These are phyloP conservation scores for Muscina levida DNA, from an alignment of 2,888 invertebrate genomes.

Conservation along the genomic window DNA sequence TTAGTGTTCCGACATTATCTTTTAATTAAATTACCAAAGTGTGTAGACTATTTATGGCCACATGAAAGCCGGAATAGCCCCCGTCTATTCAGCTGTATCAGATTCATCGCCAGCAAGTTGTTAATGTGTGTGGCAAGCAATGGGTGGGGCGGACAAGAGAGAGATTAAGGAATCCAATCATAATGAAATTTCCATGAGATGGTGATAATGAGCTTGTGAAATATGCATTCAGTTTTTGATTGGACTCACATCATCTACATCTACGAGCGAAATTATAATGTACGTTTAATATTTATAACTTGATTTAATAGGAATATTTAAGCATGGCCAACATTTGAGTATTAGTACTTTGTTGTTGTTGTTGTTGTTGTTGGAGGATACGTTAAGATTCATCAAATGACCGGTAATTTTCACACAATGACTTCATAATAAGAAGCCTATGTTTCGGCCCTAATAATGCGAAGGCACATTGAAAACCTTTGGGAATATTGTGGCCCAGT, in stretches of 20 bases:
- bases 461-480: not conserved
- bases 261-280: not conserved
- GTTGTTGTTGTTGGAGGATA: too few species aligned
- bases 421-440: not conserved
- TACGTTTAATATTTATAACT: conserved; percentile 32
- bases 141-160: not conserved
- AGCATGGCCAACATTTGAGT: not conserved
- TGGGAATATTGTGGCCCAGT: not conserved
- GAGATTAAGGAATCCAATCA: not conserved
- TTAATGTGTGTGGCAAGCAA: too few species aligned
- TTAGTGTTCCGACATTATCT: conserved; percentile 54
- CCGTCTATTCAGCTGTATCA: too few species aligned
- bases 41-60: not conserved
- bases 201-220: conserved; percentile 1
- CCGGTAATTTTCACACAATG: not conserved
- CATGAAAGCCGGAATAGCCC: too few species aligned
- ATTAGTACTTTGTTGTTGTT: too few species aligned
- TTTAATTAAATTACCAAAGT: conserved; percentile 61
- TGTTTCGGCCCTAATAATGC: not conserved
- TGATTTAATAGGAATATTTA: not conserved
- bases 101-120: too few species aligned
- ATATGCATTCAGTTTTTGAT: conserved; percentile 22
- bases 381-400: not conserved
- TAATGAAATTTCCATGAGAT: not conserved
- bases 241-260: not conserved